Evolutionary conservation across 2,113 vertebrate genomes (phyloP).

Genomic region (Nyctereutes procyonoides): DNA sequence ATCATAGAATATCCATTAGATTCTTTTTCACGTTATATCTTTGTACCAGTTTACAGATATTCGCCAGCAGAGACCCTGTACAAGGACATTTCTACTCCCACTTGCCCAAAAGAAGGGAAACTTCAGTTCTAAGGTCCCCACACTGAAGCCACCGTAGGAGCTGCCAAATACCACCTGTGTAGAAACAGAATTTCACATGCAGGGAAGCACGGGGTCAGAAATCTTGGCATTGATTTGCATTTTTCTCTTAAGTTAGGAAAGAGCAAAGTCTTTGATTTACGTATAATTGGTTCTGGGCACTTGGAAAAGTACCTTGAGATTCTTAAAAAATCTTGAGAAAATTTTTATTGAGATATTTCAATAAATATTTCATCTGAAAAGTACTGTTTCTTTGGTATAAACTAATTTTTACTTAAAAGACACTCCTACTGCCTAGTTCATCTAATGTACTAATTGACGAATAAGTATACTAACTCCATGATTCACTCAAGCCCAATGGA

Average conservation of each 20-base stretch:
- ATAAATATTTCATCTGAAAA: background rate
- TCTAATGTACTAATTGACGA: background rate
- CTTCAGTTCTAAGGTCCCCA: background rate
- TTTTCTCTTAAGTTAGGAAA: slow-evolving; percentile 37
- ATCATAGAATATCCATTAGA: background rate
- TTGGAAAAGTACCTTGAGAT: background rate
- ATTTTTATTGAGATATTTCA: slow-evolving; percentile 3
- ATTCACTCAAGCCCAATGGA: background rate
- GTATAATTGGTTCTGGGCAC: background rate
- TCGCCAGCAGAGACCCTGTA: background rate
- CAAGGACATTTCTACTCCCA: background rate
- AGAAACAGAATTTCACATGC: slow-evolving; percentile 13
- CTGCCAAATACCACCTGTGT: background rate
- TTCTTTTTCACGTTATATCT: background rate
- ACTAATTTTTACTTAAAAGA: background rate
- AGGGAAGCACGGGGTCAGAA: background rate
- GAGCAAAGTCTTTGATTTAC: background rate
- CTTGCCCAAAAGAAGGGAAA: background rate
- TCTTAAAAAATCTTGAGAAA: background rate
- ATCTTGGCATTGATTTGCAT: background rate
- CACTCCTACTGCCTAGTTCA: background rate
- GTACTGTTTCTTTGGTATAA: background rate
- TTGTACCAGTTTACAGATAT: slow-evolving; percentile 1
- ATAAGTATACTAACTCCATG: background rate
- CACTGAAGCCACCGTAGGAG: background rate